Evolutionary conservation across 2,113 vertebrate species (phyloP).

Genomic region (Oxyruncus cristatus): DNA sequence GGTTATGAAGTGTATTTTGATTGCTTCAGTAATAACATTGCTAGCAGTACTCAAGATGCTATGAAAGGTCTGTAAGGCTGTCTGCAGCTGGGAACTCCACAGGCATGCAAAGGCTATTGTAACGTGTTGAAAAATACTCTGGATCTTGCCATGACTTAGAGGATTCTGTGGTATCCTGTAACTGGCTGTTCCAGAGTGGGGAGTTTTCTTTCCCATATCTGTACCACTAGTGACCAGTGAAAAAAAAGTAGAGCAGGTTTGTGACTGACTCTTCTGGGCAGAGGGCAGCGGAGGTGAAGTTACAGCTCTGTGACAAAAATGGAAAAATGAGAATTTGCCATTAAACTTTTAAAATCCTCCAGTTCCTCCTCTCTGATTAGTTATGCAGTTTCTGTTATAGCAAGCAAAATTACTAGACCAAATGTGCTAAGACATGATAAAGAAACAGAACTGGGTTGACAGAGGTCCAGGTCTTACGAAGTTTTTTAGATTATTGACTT

Average conservation of each 20-base stretch:
- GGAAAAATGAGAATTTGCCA: not conserved
- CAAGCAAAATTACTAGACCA: not conserved
- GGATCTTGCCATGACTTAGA: not conserved
- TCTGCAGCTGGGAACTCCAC: not conserved
- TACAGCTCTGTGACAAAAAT: not conserved
- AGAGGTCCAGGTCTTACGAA: not conserved
- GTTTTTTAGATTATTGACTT: not conserved
- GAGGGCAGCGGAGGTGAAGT: accelerated
- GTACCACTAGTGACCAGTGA: not conserved
- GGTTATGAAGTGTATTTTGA: not conserved
- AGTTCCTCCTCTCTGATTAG: not conserved
- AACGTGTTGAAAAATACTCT: not conserved
- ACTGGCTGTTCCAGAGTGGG: not conserved
- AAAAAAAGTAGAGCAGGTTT: not conserved
- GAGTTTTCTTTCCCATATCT: not conserved
- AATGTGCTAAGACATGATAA: not conserved
- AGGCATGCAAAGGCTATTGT: not conserved
- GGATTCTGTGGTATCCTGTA: not conserved
- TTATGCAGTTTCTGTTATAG: not conserved
- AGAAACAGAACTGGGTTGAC: not conserved
- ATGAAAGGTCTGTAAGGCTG: not conserved
- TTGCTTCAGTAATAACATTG: not conserved
- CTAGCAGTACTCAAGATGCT: not conserved
- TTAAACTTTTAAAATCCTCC: not conserved
- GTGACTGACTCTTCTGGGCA: not conserved